These are phyloP conservation scores for Holocentrus rufus DNA, from an alignment of 2,797 vertebrate genomes.

Conservation along the genomic window DNA sequence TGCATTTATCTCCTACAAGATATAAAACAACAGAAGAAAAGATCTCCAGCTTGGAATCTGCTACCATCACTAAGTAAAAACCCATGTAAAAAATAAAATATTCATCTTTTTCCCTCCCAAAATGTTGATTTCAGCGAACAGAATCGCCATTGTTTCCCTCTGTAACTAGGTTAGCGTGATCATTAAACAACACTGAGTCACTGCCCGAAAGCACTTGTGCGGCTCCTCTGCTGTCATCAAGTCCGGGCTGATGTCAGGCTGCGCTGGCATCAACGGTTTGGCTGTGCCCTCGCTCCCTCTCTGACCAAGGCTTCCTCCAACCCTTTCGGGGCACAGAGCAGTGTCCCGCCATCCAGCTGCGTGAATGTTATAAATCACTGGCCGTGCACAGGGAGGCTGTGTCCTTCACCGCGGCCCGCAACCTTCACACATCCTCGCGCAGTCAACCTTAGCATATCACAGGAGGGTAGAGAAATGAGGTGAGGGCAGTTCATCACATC, in stretches of 20 bases:
- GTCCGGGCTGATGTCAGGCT: constrained; percentile 23
- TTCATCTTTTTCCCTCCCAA: no score
- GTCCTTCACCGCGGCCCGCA: constrained; percentile 63
- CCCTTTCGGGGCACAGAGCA: constrained; percentile 25
- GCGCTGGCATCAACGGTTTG: constrained; percentile 14
- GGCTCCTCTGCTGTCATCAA: constrained; percentile 34
- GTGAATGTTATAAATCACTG: constrained; percentile 65
- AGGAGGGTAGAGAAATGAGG: constrained; percentile 43
- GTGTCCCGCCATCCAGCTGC: constrained; percentile 35
- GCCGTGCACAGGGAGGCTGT: constrained; percentile 40
- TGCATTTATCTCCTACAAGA: not conserved
- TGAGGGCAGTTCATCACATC: constrained; percentile 56
- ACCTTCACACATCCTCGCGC: constrained; percentile 65
- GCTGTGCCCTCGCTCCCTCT: constrained; percentile 1
- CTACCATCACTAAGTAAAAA: no score
- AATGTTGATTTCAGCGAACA: not conserved
- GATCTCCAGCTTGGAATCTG: not conserved
- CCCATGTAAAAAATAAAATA: no score
- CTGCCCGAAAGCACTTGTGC: not conserved
- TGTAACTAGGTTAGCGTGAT: constrained; percentile 14
- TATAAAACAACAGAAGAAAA: not conserved
- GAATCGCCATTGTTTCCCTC: not conserved
- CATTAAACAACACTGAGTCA: constrained; percentile 43
- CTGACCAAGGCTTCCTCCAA: constrained; percentile 17
- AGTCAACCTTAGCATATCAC: constrained; percentile 24